Evolutionary conservation across 2,113 vertebrate genomes (phyloP), one percentile per base, ranked within the genome.

Genomic region (Falcunculus frontatus): DNA sequence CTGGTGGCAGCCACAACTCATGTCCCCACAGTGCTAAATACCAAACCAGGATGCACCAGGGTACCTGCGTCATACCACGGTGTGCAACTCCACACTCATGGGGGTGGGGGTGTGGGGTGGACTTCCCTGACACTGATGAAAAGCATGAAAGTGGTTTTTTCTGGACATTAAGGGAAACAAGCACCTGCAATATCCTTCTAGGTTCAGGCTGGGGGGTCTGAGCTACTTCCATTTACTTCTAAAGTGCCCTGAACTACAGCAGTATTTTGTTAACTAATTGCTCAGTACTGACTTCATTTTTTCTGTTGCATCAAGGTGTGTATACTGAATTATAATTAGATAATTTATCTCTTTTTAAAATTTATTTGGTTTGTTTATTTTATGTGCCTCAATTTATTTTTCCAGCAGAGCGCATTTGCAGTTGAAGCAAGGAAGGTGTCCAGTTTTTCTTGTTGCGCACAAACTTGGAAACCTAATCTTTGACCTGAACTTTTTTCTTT

Each of bases 1-100:
- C 49, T 16, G 10, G 26, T 29, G n/a, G 23, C 52, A 62, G 25
- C 55, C 33, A 37, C 32, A 30, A 7, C 2, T 35, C 11, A 0
- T 5, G 41, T 39, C 62, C 60, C 52, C 44, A 42, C 33, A 25
- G 62, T 8, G 52, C 74, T 59, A 33, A 67, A 67, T 10, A 30
- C 17, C 42, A 55, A 72, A 59, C 5, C 44, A 67, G 49, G 67
- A 60, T 44, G 44, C 44, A 56, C 30, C 32, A 6, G 27, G 17
- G 16, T 17, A 37, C n/a, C 57, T 37, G n/a, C 7, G 13, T 35
- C 68, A 21, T 7, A 17, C 18, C 0, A 0, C 3, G 27, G 12
- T 25, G 30, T 17, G 41, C n/a, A 47, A 15, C 37, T 39, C 46
- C 26, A 16, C 17, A 1, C 23, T 32, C 22, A 0, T 4, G 12